Evolutionary conservation across 2,797 vertebrate species (phyloP).

Genomic region (Alauda arvensis): DNA sequence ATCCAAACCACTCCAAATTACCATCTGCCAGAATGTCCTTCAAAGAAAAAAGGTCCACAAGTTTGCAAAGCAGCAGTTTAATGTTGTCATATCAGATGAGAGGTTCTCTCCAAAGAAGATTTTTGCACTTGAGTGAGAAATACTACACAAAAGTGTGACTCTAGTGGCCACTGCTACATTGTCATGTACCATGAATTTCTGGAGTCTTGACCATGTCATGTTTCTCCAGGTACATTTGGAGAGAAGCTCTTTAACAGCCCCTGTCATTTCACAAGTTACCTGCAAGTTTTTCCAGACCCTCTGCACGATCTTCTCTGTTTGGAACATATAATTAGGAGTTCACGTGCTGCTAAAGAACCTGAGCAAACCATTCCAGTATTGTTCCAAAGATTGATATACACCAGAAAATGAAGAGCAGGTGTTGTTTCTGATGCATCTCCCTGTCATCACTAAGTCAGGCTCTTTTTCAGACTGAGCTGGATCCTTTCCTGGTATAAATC

Average conservation of each 20-base stretch:
- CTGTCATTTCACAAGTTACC: neutral
- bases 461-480: neutral
- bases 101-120: neutral
- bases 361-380: neutral
- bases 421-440: neutral
- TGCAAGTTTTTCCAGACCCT: neutral
- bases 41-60: neutral
- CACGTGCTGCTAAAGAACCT: neutral
- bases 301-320: neutral
- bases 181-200: neutral
- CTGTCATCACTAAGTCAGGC: neutral
- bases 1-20: slow-evolving; percentile 16
- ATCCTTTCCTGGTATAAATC: neutral
- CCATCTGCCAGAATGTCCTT: slow-evolving; percentile 31
- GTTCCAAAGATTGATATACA: neutral
- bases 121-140: neutral
- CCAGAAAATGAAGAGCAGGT: neutral
- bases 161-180: rapidly evolving
- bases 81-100: neutral
- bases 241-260: neutral
- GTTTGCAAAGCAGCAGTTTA: neutral
- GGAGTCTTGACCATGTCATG: neutral
- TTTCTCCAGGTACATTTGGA: neutral
- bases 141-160: neutral
- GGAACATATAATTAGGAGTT: neutral